phyloP scores from a whole-genome alignment of 2,113 vertebrate species.

The Bostrychus sinensis region DNA sequence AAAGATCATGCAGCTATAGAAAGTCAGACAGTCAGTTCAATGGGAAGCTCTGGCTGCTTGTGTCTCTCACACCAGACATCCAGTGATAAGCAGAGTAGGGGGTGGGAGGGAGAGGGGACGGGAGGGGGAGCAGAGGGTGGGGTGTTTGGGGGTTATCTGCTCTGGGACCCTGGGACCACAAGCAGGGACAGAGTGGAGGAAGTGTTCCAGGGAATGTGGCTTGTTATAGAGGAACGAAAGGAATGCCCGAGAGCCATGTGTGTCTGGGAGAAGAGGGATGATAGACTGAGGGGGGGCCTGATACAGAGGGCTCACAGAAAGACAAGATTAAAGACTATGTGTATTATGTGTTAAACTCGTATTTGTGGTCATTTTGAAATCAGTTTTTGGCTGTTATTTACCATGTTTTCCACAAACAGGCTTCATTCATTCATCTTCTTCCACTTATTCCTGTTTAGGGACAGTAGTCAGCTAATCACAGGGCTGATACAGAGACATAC shows the following conservation, averaged over 20 bases:
- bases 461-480: too few species aligned
- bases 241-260: constrained; percentile 73
- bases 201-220: constrained; percentile 79
- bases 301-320: not conserved
- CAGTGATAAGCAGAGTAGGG: constrained; percentile 47
- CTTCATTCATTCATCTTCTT: too few species aligned
- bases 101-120: not conserved
- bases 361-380: not conserved
- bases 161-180: constrained; percentile 77
- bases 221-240: constrained; percentile 70
- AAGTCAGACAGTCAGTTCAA: constrained; percentile 23
- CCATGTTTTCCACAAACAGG: too few species aligned
- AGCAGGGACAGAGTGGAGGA: constrained; percentile 74
- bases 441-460: too few species aligned
- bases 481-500: too few species aligned
- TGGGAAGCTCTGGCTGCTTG: constrained; percentile 38
- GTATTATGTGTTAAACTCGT: not conserved
- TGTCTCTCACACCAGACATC: constrained; percentile 47
- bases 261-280: constrained; percentile 59
- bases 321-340: not conserved
- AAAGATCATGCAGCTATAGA: constrained; percentile 45
- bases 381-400: too few species aligned
- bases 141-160: constrained; percentile 40
- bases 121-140: not conserved
- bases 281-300: constrained; percentile 42